phyloP scores from a whole-genome alignment of 1,140 invertebrate genomes.

The Hycleus phaleratus region DNA sequence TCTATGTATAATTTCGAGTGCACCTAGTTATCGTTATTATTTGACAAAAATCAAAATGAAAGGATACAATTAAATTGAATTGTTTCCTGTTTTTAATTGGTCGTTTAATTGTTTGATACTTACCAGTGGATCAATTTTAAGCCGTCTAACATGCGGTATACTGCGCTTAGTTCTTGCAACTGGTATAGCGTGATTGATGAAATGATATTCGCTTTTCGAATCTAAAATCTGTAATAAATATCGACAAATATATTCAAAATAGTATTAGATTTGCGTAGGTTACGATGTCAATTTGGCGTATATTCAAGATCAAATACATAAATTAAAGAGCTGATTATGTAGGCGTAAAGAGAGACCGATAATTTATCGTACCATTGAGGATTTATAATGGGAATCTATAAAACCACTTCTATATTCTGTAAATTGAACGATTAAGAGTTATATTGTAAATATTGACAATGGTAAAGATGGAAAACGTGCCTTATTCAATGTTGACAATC shows the following conservation, averaged over 20 bases:
- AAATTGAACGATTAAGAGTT: too few relatives aligned
- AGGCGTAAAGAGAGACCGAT: neutral
- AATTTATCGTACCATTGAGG: too few relatives aligned
- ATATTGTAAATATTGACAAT: too few relatives aligned
- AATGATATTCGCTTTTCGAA: constrained; percentile 84
- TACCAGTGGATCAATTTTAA: constrained; percentile 88
- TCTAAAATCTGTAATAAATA: constrained; percentile 64
- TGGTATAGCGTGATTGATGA: constrained; percentile 81
- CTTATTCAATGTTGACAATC: too few relatives aligned
- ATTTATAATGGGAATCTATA: too few relatives aligned
- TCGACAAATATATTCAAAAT: neutral
- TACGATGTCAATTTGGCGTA: neutral
- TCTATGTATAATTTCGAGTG: neutral
- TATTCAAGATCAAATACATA: neutral
- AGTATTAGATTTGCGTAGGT: neutral
- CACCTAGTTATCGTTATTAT: too few relatives aligned
- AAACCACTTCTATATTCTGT: too few relatives aligned
- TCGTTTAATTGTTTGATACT: constrained; percentile 42
- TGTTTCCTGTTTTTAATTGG: neutral
- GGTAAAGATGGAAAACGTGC: too few relatives aligned
- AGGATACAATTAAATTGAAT: too few relatives aligned
- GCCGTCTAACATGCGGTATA: constrained; percentile 70
- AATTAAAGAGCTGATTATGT: neutral
- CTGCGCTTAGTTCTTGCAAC: constrained; percentile 76
- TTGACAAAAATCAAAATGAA: too few relatives aligned